Evolutionary conservation across 92 coral and sea anemone genomes (phyloP), one percentile per base, ranked within the genome.

Genomic region (Phymanthus crucifer): DNA sequence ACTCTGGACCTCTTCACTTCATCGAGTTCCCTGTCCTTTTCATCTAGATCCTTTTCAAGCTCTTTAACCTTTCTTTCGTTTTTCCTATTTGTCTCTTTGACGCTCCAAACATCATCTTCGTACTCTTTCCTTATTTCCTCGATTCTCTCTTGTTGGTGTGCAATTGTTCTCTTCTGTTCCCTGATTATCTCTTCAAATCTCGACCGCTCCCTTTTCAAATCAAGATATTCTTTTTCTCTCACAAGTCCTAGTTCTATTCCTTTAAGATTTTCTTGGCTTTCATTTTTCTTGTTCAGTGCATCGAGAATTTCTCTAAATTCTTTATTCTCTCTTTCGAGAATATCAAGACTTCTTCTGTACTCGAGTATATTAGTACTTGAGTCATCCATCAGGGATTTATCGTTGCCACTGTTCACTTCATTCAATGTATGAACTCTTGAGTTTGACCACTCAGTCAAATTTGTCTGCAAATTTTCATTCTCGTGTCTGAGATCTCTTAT

Each of bases 301-400:
- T 88, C 97, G 6, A 92, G 94, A 38, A 92, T 92, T 43, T 85
- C 75, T 65, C 92, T 86, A 61, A 92, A 92, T 76, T 92, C 97
- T 33, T 82, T 84, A 79, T 92, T 92, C 71, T 92, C 97, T 37
- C 84, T 84, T 36, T 92, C 94, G 33, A 92, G 72, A n/a, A 83
- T 88, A 64, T 87, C 90, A 18, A 92, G 74, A 46, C 84, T 82
- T 45, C 88, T 78, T 71, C 74, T 87, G 72, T 92, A 92, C 71
- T 92, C 92, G 4, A 78, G 56, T 32, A 84, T 37, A 16, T 78
- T 90, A n/a, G 77, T 61, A 34, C 47, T 79, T 43, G 77, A 69
- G 29, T 74, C 85, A 47, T 75, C 80, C 2, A 72, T 66, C 50
- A 56, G 27, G 3, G 77, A 16, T 40, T 57, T 33, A 13, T 69